phyloP scores from a whole-genome alignment of 2,888 invertebrate genomes.

The Polymixis lichenea region DNA sequence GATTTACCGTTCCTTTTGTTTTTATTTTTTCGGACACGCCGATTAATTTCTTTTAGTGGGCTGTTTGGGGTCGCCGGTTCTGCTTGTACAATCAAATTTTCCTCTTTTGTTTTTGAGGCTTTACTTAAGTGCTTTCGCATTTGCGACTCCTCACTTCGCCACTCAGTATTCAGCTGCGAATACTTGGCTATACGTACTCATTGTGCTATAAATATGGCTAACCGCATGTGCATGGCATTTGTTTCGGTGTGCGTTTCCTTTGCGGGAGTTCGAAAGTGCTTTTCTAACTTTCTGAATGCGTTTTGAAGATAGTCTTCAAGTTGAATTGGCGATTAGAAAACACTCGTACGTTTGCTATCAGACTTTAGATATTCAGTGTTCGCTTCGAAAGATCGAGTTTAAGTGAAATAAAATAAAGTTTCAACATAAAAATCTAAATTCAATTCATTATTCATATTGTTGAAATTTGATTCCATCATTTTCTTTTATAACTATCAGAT shows the following conservation, averaged over 20 bases:
- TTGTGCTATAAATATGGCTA: constrained; percentile 73
- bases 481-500: not conserved
- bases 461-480: not conserved
- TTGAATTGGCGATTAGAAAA: constrained; percentile 64
- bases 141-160: constrained; percentile 59
- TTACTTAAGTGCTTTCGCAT: constrained; percentile 71
- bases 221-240: constrained; percentile 77
- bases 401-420: constrained; percentile 11
- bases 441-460: constrained; percentile 18
- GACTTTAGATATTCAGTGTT: constrained; percentile 33
- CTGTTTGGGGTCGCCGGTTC: constrained; percentile 76
- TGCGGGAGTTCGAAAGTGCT: constrained; percentile 76
- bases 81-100: constrained; percentile 75
- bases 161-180: constrained; percentile 58
- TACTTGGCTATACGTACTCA: constrained; percentile 40
- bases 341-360: constrained; percentile 44
- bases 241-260: constrained; percentile 79
- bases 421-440: constrained; percentile 8
- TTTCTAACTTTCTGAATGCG: constrained; percentile 71
- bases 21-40: constrained; percentile 84
- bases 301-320: constrained; percentile 70
- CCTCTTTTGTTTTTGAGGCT: constrained; percentile 71
- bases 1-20: constrained; percentile 87
- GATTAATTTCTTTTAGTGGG: constrained; percentile 85
- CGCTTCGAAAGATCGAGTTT: constrained; percentile 29